phyloP scores from a whole-genome alignment of 2,888 invertebrate species.

The Imbricaverruca yamaguchii region DNA sequence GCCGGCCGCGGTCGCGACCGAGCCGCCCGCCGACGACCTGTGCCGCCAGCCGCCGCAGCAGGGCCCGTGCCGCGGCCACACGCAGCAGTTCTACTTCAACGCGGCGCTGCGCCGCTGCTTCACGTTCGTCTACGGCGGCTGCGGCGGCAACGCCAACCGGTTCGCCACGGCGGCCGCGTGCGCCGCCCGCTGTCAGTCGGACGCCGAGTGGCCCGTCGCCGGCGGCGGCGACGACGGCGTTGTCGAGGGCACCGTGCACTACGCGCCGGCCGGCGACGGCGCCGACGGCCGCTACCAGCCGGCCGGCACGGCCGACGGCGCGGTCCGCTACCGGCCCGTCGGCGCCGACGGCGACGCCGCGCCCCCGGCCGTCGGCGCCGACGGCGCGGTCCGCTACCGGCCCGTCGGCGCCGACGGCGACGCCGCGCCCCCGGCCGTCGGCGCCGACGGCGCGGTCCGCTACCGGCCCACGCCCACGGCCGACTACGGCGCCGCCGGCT shows the following conservation, averaged over 20 bases:
- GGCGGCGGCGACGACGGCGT: not conserved
- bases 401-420: no score
- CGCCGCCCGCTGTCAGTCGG: constrained; percentile 28
- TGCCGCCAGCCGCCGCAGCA: not conserved
- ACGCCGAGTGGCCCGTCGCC: not conserved
- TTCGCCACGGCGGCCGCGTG: constrained; percentile 31
- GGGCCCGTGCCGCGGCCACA: not conserved
- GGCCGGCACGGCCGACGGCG: no score
- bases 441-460: no score
- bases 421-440: no score
- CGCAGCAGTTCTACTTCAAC: not conserved
- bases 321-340: no score
- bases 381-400: no score
- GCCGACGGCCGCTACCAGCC: not conserved
- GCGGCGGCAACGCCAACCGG: constrained; percentile 32
- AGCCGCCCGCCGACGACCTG: not conserved
- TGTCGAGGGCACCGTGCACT: no score
- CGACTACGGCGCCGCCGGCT: not conserved
- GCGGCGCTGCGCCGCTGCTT: not conserved
- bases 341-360: no score
- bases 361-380: no score
- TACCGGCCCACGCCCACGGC: not conserved
- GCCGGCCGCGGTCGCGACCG: no score
- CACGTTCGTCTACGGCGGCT: constrained; percentile 31
- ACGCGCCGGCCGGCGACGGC: not conserved